A percentile compares a stretch with the other conserved stretches of the same genome.
Conservation (phyloP, 1,140 invertebrate species). For the Centruroides sculpturatus region DNA sequence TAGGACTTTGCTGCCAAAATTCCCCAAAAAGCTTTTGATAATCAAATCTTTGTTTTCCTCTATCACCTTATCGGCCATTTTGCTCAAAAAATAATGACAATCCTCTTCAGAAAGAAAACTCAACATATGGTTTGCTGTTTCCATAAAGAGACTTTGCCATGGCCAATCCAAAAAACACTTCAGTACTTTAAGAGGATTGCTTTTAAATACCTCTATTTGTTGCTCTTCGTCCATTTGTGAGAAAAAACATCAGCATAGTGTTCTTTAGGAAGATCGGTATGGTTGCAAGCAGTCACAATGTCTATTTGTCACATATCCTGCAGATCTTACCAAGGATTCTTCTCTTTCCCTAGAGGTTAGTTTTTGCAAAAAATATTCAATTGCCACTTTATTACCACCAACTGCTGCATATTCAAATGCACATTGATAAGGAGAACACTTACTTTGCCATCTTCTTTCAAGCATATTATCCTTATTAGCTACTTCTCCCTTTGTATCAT, state of each 20-base stretch:
- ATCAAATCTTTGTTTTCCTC: slow-evolving; percentile 4
- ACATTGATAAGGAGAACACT: not conserved
- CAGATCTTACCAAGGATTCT: slow-evolving; percentile 2
- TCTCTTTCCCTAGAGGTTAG: not conserved
- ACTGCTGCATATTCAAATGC: slow-evolving; percentile 7
- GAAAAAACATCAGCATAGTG: slow-evolving; percentile 9
- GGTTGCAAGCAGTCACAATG: not conserved
- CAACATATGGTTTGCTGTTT: slow-evolving; percentile 10
- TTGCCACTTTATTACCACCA: slow-evolving; percentile 4
- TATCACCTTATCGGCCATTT: not conserved
- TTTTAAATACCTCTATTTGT: slow-evolving; percentile 8
- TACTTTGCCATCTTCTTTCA: not conserved
- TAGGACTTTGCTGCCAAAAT: slow-evolving; percentile 8
- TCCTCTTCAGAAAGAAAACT: slow-evolving; percentile 4
- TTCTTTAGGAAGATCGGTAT: slow-evolving; percentile 6
- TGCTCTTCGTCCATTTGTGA: slow-evolving; percentile 5
- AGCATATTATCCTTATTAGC: not conserved
- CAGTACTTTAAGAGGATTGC: slow-evolving; percentile 1
- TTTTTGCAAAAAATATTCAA: slow-evolving; percentile 3
- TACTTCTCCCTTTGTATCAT: not conserved
- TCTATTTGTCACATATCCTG: slow-evolving; percentile 6
- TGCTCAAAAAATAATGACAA: not conserved
- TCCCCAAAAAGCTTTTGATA: slow-evolving; percentile 10
- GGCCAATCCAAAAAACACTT: slow-evolving; percentile 7
- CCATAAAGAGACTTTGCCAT: slow-evolving; percentile 10